Conservation (phyloP, 2,113 vertebrate genomes). For the Sardina pilchardus region DNA sequence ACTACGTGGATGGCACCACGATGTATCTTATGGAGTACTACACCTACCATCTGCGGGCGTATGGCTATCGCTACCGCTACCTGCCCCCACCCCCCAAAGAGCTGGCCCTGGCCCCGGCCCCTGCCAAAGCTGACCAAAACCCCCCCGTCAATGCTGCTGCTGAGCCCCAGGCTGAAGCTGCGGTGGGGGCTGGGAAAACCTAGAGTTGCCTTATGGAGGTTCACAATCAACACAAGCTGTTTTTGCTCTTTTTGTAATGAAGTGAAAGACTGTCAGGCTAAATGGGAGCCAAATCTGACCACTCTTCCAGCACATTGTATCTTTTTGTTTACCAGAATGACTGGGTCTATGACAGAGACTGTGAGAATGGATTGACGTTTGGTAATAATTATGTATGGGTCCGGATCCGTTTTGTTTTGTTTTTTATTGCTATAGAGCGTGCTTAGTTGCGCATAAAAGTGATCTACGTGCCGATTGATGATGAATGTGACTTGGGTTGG, state of each 20-base stretch:
- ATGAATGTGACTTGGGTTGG: neutral
- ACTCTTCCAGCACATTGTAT: neutral
- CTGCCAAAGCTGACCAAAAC: slow-evolving; percentile 9
- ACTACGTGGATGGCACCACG: slow-evolving; percentile 61
- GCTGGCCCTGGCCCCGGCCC: neutral
- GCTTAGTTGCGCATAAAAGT: neutral
- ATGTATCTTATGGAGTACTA: slow-evolving; percentile 76
- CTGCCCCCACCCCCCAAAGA: slow-evolving; percentile 56
- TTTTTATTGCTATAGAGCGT: neutral
- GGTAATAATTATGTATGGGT: neutral
- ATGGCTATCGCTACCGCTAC: slow-evolving; percentile 73
- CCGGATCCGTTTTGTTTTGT: neutral
- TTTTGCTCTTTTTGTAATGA: neutral
- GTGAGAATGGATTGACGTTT: neutral
- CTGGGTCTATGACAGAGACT: neutral
- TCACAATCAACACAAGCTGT: neutral
- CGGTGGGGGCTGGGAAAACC: neutral
- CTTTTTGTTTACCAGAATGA: neutral
- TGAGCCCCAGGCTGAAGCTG: too few species aligned
- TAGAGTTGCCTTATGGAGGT: slow-evolving; percentile 4
- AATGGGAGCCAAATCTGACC: neutral
- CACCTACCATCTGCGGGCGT: slow-evolving; percentile 72
- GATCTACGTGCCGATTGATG: neutral
- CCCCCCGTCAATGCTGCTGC: neutral
- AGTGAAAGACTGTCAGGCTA: neutral